phyloP scores from a whole-genome alignment of 2,113 vertebrate species.

The Psammodynastes pulverulentus region DNA sequence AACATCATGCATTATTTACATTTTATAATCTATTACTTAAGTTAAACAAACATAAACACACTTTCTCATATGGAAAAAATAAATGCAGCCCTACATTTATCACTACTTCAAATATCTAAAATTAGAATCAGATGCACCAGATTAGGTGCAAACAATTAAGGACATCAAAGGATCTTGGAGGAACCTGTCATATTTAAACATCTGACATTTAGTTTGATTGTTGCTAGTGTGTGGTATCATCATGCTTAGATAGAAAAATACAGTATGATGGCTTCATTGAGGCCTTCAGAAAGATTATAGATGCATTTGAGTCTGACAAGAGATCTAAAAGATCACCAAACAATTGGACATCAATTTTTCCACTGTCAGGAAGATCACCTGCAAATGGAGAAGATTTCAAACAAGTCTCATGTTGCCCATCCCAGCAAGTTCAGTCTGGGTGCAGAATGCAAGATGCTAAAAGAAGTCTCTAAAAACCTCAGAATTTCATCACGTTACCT shows the following conservation, averaged over 20 bases:
- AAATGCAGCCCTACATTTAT: background rate
- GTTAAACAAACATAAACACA: background rate
- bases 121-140: background rate
- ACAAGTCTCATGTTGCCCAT: background rate
- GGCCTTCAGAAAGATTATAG: background rate
- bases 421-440: background rate
- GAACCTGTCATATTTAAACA: background rate
- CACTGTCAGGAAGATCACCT: background rate
- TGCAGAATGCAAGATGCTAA: background rate
- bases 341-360: background rate
- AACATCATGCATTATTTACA: background rate
- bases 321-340: background rate
- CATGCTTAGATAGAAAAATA: background rate
- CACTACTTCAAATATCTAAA: background rate
- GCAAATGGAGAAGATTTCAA: background rate
- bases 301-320: background rate
- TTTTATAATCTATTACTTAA: background rate
- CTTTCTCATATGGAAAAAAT: background rate
- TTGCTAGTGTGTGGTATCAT: background rate
- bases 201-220: background rate
- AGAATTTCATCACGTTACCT: too few species aligned
- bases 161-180: background rate
- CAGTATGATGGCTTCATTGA: background rate
- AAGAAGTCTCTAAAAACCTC: background rate
- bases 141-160: background rate